Base-by-base conservation (phyloP, 2,797 vertebrate genomes). In the Pseudomugil gertrudae region DNA sequence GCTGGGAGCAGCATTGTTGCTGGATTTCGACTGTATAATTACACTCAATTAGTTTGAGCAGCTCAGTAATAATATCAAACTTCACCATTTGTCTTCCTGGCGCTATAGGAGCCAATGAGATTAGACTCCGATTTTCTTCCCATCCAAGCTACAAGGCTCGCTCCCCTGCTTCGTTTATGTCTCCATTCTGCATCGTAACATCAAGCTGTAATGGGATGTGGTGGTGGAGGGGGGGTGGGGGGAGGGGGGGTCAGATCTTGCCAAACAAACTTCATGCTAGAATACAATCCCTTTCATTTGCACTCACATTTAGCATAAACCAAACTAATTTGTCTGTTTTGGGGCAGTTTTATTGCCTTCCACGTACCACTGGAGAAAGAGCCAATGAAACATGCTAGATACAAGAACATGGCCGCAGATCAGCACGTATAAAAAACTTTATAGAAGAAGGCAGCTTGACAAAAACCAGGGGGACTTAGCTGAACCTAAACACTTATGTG, bases 271-370 rank as follows among this genome's bases (percentile, higher is more conserved):
- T 83, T 83, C 89, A 91, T 87, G 72, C 91, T 91, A 90, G 92
- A 89, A 85, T 76, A 83, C 91, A 92, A 92, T 89, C 88, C 88
- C 89, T 93, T 92, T 93, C 90, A 93, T 92, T 94, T 94, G 90
- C 91, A 94, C 91, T 93, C 93, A 93, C 94, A 94, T 78, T 92
- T 78, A 93, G 79, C 78, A 79, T 63, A 86, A 57, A 52, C 77
- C 84, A 87, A 86, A 92, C 88, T 92, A 90, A 94, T 93, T 85
- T 92, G 84, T 83, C 74, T 69, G 60, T 73, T 84, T 69, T 56
- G 69, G 75, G 69, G 54, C 60, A 61, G 19, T 43, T 85, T 76
- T 69, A 84, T 69, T 58, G 74, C 53, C 62, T 79, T 9, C 2
- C 58, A 63, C 66, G 71, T 0, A 50, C 67, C 67, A 10, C 67